Base-by-base conservation (phyloP, 2,113 vertebrate species). In the Ophiodon elongatus region DNA sequence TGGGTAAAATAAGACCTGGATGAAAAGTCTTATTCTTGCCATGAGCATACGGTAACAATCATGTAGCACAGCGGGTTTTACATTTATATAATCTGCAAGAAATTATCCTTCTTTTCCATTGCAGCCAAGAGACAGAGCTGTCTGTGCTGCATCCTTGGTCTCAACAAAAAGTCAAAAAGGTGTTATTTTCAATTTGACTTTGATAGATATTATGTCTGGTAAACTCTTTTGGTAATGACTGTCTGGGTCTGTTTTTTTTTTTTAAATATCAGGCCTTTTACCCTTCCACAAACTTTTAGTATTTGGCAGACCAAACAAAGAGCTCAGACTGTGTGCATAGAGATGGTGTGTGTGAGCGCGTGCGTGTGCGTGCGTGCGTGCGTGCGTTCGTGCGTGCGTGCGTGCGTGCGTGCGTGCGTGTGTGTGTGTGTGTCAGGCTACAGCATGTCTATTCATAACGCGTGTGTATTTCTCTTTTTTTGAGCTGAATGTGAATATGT, bases 291-390 rank as follows among this genome's bases (percentile, higher is more conserved):
- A 78, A 76, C 45, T 65, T 87, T 71, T 35, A 60, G 67, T 90
- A 84, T 89, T 73, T 86, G 66, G 14, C 59, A n/a, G 68, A 62
- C 57, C 57, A 86, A 76, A 69, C 82, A 74, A 59, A 71, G 35
- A 70, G 4, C 74, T 79, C 21, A 50, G 60, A 54, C 47, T 11
- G 39, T 14, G 45, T 45, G 57, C 41, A 47, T 27, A 25, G 73
- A 59, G 52, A 73, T 54, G 23, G 69, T 74, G 67, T 45, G 31
- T 72, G 6, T 47, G 6, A 37, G 9, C 23, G 25, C 35, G 70
- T 35, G 57, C 33, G 69, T 1, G 8, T 43, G 23, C 11, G 19
- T 63, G 43, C 63, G 6, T n/a, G n/a, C n/a, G 74, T 41, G 45
- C 21, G 33, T 39, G 73, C 37, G 63, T 52, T 27, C 37, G 9